These are phyloP conservation scores for Falco berigora DNA, from an alignment of 2,797 vertebrate genomes.

Conservation along the genomic window DNA sequence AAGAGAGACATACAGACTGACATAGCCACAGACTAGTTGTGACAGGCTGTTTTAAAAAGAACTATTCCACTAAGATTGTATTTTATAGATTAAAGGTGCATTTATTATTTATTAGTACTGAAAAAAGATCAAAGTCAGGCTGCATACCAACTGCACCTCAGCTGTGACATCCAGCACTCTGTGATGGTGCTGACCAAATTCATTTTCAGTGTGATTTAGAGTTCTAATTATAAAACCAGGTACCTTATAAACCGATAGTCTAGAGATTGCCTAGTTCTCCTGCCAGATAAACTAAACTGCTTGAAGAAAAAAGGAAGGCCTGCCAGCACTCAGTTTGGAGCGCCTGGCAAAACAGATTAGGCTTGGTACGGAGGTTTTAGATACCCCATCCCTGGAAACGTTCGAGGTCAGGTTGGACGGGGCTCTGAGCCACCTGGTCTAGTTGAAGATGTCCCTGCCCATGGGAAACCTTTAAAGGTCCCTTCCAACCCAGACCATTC, in stretches of 20 bases:
- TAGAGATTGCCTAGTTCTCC: neutral
- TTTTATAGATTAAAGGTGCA: neutral
- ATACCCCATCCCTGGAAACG: too few species aligned
- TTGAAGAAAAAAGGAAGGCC: neutral
- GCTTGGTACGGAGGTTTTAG: neutral
- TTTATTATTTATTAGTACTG: neutral
- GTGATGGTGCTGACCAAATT: neutral
- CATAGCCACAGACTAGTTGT: neutral
- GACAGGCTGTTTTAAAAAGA: neutral
- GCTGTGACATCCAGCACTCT: neutral
- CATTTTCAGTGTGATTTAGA: neutral
- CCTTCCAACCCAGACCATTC: too few species aligned
- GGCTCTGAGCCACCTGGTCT: neutral
- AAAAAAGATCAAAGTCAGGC: neutral
- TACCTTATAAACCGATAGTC: neutral
- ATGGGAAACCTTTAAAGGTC: neutral
- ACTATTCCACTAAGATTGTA: neutral
- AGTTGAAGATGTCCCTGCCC: neutral
- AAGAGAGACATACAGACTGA: neutral
- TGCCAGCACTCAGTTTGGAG: neutral
- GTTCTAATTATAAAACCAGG: neutral
- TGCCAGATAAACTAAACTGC: neutral
- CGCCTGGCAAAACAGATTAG: neutral
- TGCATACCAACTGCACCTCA: neutral
- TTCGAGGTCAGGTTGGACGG: neutral